Evolutionary conservation across 2,888 invertebrate species (phyloP), one percentile per base, ranked within the genome.

Genomic region (Polydrusus tereticollis): DNA sequence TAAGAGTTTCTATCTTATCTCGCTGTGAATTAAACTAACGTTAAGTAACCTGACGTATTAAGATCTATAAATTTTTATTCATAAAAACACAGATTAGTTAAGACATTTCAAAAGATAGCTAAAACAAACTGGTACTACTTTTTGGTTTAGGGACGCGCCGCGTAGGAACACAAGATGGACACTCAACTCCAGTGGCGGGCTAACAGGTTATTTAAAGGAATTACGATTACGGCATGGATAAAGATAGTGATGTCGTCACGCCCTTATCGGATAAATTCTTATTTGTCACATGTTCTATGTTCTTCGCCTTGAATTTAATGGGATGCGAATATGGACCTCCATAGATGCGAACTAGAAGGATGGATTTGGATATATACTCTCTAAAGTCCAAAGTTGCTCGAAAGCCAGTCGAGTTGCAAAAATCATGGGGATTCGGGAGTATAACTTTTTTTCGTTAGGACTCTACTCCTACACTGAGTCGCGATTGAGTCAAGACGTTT

Each of bases 191-290:
- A 38, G 78, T 77, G 77, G 79, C 68, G 75, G 78, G 78, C 79
- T 77, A 76, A 79, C 63, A 73, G 78, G 78, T 80, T 78, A 79
- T 82, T 81, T 81, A 79, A 82, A 82, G 76, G 36, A 75, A 83
- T 86, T 85, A 85, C 85, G 85, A 83, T 86, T 85, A 85, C 85
- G 85, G 85, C 85, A 85, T 83, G 80, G 76, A 80, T 85, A 85
- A 83, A 84, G 82, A 84, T 85, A 85, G 84, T 79, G 79, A 82
- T 83, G 81, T 74, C 60, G 69, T 69, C 60, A 69, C 23, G 43
- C 38, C 14, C 16, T 59, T 38, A 36, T 36, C 36, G 12, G 12
- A 4, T n/a, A 36, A 36, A 36, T 8, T 36, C n/a, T n/a, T n/a
- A n/a, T n/a, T n/a, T n/a, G n/a, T n/a, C n/a, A n/a, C n/a, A n/a